Evolutionary conservation across 2,888 invertebrate species (phyloP).

Genomic region (Monopis laevigella): DNA sequence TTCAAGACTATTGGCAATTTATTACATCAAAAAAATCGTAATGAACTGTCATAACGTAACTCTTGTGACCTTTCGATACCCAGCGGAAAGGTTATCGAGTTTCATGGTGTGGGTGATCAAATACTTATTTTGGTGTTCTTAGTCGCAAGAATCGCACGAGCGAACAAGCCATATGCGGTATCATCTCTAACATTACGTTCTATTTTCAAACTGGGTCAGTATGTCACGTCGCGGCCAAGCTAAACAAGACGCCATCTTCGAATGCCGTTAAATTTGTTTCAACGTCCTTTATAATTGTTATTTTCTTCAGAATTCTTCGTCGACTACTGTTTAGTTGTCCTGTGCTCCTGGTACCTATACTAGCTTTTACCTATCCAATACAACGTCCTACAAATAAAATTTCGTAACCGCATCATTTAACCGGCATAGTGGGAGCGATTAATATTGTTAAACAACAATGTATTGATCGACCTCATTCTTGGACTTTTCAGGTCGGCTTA

Average conservation of each 20-base stretch:
- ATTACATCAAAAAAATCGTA: too few species aligned
- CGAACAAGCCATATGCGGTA: constrained; percentile 33
- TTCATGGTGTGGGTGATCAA: constrained; percentile 4
- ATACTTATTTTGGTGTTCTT: not conserved
- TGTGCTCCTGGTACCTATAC: too few species aligned
- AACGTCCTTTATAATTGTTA: constrained; percentile 14
- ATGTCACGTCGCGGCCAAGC: constrained; percentile 58
- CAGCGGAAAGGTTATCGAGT: constrained; percentile 3
- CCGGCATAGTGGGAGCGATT: too few species aligned
- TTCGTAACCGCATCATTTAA: too few species aligned
- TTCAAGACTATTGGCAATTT: too few species aligned
- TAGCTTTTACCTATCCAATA: too few species aligned
- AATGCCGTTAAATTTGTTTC: constrained; percentile 51
- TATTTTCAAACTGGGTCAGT: constrained; percentile 64
- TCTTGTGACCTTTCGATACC: constrained; percentile 4
- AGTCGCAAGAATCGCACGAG: constrained; percentile 1
- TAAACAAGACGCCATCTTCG: constrained; percentile 56
- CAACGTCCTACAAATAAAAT: too few species aligned
- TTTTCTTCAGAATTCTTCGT: too few species aligned
- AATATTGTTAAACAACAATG: too few species aligned
- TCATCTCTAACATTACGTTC: constrained; percentile 33
- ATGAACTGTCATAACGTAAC: constrained; percentile 4
- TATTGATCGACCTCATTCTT: too few species aligned
- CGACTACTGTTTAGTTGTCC: too few species aligned
- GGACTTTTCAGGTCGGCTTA: too few species aligned